These are phyloP conservation scores for Thymelicus lineola DNA, from an alignment of 2,888 invertebrate genomes.

Conservation along the genomic window DNA sequence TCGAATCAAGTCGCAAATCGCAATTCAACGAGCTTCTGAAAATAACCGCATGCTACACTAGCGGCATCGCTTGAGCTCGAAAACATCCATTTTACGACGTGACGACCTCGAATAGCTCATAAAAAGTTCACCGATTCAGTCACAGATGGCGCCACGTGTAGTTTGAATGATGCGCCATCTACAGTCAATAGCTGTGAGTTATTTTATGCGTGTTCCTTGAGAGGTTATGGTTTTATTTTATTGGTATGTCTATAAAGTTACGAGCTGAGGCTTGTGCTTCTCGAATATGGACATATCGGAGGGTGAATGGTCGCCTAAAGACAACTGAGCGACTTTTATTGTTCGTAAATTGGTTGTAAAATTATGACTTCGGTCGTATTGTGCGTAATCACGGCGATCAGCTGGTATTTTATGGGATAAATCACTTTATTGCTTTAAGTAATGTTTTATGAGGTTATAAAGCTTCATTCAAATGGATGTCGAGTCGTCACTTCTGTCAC, in stretches of 20 bases:
- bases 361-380: slow-evolving; percentile 83
- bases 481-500: slow-evolving; percentile 54
- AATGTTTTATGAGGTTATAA: slow-evolving; percentile 71
- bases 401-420: slow-evolving; percentile 81
- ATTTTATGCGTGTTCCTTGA: slow-evolving; percentile 54
- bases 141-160: slow-evolving; percentile 75
- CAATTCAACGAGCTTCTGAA: neutral
- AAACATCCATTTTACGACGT: slow-evolving; percentile 79
- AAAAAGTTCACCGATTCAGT: slow-evolving; percentile 69
- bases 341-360: slow-evolving; percentile 86
- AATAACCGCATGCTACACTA: slow-evolving; percentile 66
- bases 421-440: slow-evolving; percentile 77
- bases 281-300: slow-evolving; percentile 82
- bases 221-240: slow-evolving; percentile 72
- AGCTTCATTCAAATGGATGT: slow-evolving; percentile 63
- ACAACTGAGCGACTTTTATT: slow-evolving; percentile 84
- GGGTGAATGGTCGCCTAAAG: slow-evolving; percentile 80
- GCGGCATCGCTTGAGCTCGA: slow-evolving; percentile 77
- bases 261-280: slow-evolving; percentile 72
- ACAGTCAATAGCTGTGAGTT: slow-evolving; percentile 57
- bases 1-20: neutral
- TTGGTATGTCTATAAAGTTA: slow-evolving; percentile 79
- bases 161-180: slow-evolving; percentile 71
- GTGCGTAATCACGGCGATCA: slow-evolving; percentile 80
- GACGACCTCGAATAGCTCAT: slow-evolving; percentile 75